These are phyloP conservation scores for Helleia helle DNA, from an alignment of 2,888 invertebrate species.

Conservation along the genomic window DNA sequence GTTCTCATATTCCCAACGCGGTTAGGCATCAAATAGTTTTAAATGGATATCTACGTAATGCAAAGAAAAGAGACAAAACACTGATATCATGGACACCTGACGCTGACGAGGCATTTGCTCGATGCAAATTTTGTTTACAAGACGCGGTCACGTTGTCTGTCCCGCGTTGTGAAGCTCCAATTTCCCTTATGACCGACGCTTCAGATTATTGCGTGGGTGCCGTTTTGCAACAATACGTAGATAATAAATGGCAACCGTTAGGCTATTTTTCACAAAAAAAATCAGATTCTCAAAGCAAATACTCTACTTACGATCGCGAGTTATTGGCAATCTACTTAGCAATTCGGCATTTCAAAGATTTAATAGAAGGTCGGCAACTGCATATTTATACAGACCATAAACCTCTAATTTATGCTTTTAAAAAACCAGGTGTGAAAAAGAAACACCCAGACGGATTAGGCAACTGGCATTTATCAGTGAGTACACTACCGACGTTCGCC, in stretches of 20 bases:
- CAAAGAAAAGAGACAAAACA: too few species aligned
- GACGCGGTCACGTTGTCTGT: conserved; percentile 24
- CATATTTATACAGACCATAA: too few species aligned
- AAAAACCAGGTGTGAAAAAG: background rate
- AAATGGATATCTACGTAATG: too few species aligned
- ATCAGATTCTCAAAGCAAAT: too few species aligned
- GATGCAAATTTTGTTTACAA: conserved; percentile 21
- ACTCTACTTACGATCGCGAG: conserved; percentile 4
- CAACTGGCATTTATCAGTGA: conserved; percentile 7
- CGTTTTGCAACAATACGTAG: conserved; percentile 22
- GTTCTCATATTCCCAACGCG: too few species aligned
- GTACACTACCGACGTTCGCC: conserved; percentile 1
- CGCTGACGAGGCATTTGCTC: conserved; percentile 18
- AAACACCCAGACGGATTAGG: conserved; percentile 2
- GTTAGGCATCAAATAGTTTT: too few species aligned
- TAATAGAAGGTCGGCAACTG: too few species aligned
- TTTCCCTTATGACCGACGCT: too few species aligned
- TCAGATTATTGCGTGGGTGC: conserved; percentile 14
- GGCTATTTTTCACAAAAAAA: too few species aligned
- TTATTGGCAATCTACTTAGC: conserved; percentile 5
- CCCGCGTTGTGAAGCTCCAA: too few species aligned
- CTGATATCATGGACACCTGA: conserved; percentile 22
- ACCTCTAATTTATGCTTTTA: too few species aligned
- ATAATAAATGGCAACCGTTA: conserved; percentile 20
- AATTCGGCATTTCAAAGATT: background rate